A percentile compares a stretch with the other conserved stretches of the same genome.
Evolutionary conservation across 2,113 vertebrate species (phyloP).

Genomic region (Brachyhypopomus occidentalis): DNA sequence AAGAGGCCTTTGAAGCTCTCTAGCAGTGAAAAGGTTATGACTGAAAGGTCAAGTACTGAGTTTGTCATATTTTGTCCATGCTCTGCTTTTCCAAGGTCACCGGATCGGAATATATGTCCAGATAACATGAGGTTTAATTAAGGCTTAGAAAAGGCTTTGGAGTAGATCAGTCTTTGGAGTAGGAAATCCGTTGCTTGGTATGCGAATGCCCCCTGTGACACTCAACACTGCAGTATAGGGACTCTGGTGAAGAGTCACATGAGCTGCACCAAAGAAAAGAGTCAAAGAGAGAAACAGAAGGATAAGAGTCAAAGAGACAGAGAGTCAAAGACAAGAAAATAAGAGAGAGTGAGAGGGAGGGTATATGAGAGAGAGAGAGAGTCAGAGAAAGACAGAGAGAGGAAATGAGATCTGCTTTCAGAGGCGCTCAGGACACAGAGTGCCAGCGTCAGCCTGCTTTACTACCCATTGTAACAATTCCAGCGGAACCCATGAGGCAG

Average conservation of each 20-base stretch:
- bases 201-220: background rate
- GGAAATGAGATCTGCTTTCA: constrained; percentile 19
- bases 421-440: constrained; percentile 51
- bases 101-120: background rate
- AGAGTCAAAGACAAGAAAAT: constrained; percentile 21
- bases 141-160: background rate
- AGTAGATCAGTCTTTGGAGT: background rate
- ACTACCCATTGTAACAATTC: constrained; percentile 42
- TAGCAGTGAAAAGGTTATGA: background rate
- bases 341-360: background rate
- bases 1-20: background rate
- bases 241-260: background rate
- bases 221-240: background rate
- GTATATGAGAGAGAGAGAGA: constrained; percentile 9
- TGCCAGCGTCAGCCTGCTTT: constrained; percentile 45
- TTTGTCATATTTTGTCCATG: background rate
- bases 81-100: constrained; percentile 24
- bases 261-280: background rate
- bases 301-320: background rate
- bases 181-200: background rate
- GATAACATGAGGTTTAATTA: background rate
- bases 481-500: constrained; percentile 55
- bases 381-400: background rate
- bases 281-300: background rate
- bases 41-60: background rate